A percentile compares a stretch with the other conserved stretches of the same genome.
These are phyloP conservation scores for Sciurus vulgaris DNA, from an alignment of 2,797 vertebrate genomes.

Conservation along the genomic window DNA sequence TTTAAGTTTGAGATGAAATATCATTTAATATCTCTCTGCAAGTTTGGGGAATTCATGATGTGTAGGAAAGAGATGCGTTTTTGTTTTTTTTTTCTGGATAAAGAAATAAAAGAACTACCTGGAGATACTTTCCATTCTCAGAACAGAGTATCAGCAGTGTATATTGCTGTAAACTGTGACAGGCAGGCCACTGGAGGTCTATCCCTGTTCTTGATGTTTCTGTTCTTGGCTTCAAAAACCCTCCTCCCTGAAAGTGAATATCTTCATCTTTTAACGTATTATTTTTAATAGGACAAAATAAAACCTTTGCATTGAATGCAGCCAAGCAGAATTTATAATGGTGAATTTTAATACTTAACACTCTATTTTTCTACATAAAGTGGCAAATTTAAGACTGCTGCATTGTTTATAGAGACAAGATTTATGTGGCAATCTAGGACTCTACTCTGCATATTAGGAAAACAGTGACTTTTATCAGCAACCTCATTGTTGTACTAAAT, in stretches of 20 bases:
- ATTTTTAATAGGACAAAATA: slow-evolving; percentile 2
- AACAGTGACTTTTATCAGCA: background rate
- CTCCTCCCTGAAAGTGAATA: background rate
- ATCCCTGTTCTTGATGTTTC: background rate
- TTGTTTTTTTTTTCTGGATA: too few species aligned
- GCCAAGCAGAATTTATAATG: background rate
- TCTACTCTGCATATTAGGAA: background rate
- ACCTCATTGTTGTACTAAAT: background rate
- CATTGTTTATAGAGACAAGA: background rate
- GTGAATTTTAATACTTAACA: background rate
- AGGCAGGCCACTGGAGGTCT: background rate
- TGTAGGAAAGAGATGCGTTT: background rate
- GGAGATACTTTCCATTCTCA: background rate
- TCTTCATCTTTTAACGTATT: background rate
- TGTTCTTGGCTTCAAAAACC: background rate
- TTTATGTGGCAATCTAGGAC: slow-evolving; percentile 10
- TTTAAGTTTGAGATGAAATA: slow-evolving; percentile 48
- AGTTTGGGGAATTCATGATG: background rate
- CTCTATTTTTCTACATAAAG: background rate
- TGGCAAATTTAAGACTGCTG: background rate
- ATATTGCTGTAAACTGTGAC: background rate
- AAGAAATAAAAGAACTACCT: background rate
- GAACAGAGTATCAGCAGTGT: background rate
- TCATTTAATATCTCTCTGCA: slow-evolving; percentile 60
- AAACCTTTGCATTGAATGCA: background rate